Percentiles rank a stretch among this genome's conserved stretches.
These are phyloP conservation scores for Antrozous pallidus DNA, from an alignment of 2,797 vertebrate species.

Conservation along the genomic window DNA sequence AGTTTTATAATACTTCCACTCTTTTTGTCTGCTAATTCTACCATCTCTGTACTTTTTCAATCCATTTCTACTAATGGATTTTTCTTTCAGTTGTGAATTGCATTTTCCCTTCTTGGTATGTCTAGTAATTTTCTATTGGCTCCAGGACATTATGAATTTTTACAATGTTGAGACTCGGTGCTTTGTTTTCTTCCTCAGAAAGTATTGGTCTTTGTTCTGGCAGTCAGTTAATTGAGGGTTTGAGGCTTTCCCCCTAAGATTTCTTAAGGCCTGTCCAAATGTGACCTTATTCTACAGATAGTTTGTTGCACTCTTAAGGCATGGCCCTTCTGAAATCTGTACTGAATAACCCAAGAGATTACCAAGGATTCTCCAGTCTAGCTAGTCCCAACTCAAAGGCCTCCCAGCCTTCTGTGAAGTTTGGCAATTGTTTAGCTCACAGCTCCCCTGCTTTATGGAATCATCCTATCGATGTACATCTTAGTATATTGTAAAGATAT, in stretches of 20 bases:
- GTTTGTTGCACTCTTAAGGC: background rate
- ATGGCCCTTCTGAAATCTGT: background rate
- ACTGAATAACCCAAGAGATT: background rate
- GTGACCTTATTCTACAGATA: background rate
- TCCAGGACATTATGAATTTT: background rate
- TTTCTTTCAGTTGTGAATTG: background rate
- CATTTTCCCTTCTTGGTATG: background rate
- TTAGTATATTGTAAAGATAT: background rate
- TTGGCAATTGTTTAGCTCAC: background rate
- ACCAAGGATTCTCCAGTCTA: background rate
- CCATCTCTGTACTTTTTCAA: background rate
- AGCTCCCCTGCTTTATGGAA: background rate
- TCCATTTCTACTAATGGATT: background rate
- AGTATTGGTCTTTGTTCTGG: background rate
- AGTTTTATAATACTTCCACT: background rate
- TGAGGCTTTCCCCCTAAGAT: background rate
- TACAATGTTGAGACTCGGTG: background rate
- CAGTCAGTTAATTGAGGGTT: background rate
- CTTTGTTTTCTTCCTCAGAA: background rate
- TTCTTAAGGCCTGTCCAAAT: background rate
- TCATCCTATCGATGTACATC: background rate
- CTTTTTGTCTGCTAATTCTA: background rate
- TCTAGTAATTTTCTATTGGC: background rate
- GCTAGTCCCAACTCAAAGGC: background rate
- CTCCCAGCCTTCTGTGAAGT: background rate